Evolutionary conservation across 2,797 vertebrate genomes (phyloP).

Genomic region (Muscicapa striata): DNA sequence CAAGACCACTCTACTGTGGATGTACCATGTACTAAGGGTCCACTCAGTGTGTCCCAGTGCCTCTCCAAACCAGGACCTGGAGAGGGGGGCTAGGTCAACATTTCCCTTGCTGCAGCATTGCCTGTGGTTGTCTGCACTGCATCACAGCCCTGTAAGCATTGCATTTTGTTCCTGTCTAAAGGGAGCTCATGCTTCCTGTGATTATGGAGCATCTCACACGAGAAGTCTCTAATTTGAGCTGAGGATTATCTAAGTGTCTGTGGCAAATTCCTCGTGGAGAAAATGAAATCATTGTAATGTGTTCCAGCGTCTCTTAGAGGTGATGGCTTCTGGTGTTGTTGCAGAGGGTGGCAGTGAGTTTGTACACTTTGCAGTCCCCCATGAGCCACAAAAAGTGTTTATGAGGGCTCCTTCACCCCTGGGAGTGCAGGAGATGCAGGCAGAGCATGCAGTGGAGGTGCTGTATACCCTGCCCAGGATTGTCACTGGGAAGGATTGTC

Average conservation of each 20-base stretch:
- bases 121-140: neutral
- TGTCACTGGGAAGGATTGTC: neutral
- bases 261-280: neutral
- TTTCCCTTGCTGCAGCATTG: neutral
- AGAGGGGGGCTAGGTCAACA: neutral
- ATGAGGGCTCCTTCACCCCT: neutral
- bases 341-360: accelerated
- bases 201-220: neutral
- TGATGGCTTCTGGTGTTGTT: accelerated
- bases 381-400: neutral
- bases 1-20: neutral
- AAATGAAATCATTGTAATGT: neutral
- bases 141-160: neutral
- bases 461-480: neutral
- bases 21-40: too few species aligned
- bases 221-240: neutral
- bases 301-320: neutral
- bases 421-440: neutral
- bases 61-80: neutral
- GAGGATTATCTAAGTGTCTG: neutral
- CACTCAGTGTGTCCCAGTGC: neutral
- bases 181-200: neutral
- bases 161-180: neutral
- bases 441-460: accelerated
- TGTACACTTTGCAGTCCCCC: neutral